Conservation (phyloP, 2,113 vertebrate species). For the Heterotilapia buettikoferi region DNA sequence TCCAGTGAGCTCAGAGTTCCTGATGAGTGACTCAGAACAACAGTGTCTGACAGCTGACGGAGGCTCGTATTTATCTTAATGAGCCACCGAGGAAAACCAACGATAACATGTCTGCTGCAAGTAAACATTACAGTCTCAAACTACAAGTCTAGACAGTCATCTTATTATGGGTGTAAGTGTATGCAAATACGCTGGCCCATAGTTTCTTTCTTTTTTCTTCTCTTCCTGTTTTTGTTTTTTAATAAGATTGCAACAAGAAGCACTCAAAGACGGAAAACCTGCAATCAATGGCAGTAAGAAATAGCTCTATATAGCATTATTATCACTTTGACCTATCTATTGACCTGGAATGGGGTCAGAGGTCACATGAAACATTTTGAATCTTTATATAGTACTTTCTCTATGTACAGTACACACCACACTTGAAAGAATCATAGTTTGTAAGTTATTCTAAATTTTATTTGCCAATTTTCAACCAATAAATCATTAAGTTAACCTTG, state of each 20-base stretch:
- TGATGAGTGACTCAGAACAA: slow-evolving; percentile 13
- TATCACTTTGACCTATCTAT: too few species aligned
- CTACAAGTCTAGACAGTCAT: not conserved
- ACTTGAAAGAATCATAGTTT: not conserved
- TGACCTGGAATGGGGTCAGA: too few species aligned
- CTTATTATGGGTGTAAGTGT: not conserved
- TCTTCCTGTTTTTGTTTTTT: not conserved
- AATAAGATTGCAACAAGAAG: not conserved
- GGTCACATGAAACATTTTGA: not conserved
- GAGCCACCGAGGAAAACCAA: not conserved
- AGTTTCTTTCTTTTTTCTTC: not conserved
- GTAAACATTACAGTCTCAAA: not conserved
- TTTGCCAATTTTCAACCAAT: not conserved
- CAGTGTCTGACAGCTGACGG: not conserved
- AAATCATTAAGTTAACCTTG: not conserved
- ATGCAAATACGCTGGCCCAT: not conserved
- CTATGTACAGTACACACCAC: not conserved
- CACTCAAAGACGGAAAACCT: too few species aligned
- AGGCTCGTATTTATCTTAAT: slow-evolving; percentile 5
- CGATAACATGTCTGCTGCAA: not conserved
- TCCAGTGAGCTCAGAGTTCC: slow-evolving; percentile 38
- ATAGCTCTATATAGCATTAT: too few species aligned
- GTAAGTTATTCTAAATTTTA: not conserved
- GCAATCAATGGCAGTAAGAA: too few species aligned
- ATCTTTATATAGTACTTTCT: not conserved